phyloP scores from a whole-genome alignment of 1,140 invertebrate species.

The Lasaia peninsularis region DNA sequence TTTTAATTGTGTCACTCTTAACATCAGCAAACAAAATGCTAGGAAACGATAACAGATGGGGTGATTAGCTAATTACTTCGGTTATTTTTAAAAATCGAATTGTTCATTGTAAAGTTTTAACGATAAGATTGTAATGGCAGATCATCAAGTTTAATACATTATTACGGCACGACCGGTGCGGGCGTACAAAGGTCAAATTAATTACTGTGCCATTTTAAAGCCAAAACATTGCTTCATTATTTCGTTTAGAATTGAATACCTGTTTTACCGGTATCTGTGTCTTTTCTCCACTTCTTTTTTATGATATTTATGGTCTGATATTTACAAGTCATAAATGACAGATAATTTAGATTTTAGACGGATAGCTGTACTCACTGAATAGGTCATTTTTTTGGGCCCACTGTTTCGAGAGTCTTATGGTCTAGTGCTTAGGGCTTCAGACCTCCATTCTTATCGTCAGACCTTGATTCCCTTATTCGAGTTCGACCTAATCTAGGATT shows the following conservation, averaged over 20 bases:
- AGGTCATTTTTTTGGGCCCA: too few relatives aligned
- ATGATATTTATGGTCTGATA: too few relatives aligned
- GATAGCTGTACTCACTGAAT: too few relatives aligned
- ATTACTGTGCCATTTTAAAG: constrained; percentile 4
- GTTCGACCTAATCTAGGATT: too few relatives aligned
- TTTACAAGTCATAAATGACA: too few relatives aligned
- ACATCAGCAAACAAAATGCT: background rate
- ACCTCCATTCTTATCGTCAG: too few relatives aligned
- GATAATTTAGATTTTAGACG: too few relatives aligned
- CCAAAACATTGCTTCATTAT: background rate
- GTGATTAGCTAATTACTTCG: background rate
- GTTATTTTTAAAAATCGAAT: constrained; percentile 4
- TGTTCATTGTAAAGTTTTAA: background rate
- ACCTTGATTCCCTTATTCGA: too few relatives aligned
- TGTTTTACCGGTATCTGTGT: background rate
- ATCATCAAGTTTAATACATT: constrained; percentile 6
- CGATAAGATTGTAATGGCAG: background rate
- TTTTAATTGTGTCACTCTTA: too few relatives aligned
- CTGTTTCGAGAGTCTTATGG: too few relatives aligned
- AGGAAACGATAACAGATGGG: constrained; percentile 1
- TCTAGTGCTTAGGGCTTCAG: too few relatives aligned
- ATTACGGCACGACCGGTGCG: background rate
- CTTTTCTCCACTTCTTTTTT: too few relatives aligned
- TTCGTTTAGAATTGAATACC: background rate
- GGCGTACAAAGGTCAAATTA: background rate